Base-by-base conservation (phyloP, 2,113 vertebrate species). In the Brachypodius melanocephalos region DNA sequence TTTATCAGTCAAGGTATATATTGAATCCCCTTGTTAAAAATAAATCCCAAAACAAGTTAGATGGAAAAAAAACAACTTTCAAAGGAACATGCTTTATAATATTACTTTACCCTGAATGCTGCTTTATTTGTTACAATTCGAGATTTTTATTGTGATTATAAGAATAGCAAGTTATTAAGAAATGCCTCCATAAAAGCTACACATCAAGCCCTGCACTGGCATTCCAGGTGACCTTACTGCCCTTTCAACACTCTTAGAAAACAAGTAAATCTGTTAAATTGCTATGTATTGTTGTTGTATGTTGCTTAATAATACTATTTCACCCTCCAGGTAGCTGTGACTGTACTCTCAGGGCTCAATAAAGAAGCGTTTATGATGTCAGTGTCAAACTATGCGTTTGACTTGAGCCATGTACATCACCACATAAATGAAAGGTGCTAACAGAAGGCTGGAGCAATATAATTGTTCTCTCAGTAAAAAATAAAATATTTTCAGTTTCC, bases 1-100 rank as follows among this genome's bases (percentile, higher is more conserved):
- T 94, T 97, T 97, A 96, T 97, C 96, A 97, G 88, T 94, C 52
- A 67, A 66, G 65, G 93, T 88, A 90, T 91, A 95, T 95, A 74
- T 95, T 21, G 82, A 95, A 94, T 86, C 80, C 66, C 71, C 96
- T 91, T 97, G 96, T 96, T 96, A 77, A 97, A 97, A 94, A 88
- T 67, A 86, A 92, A 95, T 58, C 84, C 69, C 78, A 25, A 92
- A 97, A 48, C 18, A 82, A 93, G 96, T 77, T 96, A 66, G 32
- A 10, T 54, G 25, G 32, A 52, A 84, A 87, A 84, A 87, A 89
- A 54, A 79, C 72, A 81, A 82, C 57, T 72, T 93, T n/a, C 28
- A 52, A 78, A 85, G 73, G 20, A 85, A n/a, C 4, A 3, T 65
- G 51, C 34, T 79, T 90, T 63, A 24, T 77, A 76, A 54, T 94